Evolutionary conservation across 2,797 vertebrate genomes (phyloP).

Genomic region (Mionectes olivaceus): DNA sequence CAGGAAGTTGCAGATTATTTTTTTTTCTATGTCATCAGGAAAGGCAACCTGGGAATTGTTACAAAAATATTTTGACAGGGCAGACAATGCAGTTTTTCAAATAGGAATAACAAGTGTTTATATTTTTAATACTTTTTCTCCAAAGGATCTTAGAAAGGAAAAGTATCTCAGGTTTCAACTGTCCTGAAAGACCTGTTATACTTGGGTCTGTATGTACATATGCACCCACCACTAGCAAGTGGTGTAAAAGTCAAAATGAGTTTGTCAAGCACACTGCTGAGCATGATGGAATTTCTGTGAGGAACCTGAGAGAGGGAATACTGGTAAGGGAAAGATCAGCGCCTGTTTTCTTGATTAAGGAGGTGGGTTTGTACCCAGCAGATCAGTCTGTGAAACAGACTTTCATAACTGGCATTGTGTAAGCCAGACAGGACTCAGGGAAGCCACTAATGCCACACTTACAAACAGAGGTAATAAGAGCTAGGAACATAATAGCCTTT

Average conservation of each 20-base stretch:
- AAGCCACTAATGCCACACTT: background rate
- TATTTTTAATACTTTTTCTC: background rate
- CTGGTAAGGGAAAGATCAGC: background rate
- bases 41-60: background rate
- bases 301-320: background rate
- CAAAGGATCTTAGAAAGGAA: background rate
- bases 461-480: background rate
- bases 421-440: background rate
- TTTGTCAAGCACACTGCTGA: background rate
- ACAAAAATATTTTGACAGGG: background rate
- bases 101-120: background rate
- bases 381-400: background rate
- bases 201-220: background rate
- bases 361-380: background rate
- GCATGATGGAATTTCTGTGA: background rate
- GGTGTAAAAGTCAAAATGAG: background rate
- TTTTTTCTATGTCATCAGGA: background rate
- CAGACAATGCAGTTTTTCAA: background rate
- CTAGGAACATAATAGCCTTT: background rate
- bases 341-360: background rate
- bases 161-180: background rate
- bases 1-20: background rate
- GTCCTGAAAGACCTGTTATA: background rate
- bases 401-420: background rate
- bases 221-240: fast-evolving